phyloP scores from a whole-genome alignment of 35 echinoderm and acorn worm species.

The Ophioderma brevispina region DNA sequence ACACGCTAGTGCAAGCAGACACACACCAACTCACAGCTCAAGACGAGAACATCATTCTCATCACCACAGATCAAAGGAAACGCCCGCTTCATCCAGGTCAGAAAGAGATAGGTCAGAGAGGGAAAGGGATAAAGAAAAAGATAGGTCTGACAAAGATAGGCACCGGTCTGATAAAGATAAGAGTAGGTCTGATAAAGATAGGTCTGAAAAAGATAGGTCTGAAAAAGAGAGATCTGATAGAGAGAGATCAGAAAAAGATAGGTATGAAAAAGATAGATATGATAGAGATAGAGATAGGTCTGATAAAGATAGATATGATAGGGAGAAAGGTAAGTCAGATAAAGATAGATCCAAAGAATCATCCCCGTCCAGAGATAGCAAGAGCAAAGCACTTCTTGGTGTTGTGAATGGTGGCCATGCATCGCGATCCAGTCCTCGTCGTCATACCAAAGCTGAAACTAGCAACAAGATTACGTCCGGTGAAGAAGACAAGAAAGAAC shows the following conservation, averaged over 20 bases:
- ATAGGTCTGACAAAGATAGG: background rate
- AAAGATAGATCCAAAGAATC: background rate
- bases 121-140: background rate
- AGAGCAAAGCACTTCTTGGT: background rate
- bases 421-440: background rate
- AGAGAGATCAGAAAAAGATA: background rate
- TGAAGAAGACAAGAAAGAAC: constrained; percentile 1
- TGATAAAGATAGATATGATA: background rate
- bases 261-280: background rate
- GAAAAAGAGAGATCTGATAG: background rate
- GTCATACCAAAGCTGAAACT: background rate
- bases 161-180: background rate
- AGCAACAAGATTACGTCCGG: background rate
- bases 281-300: background rate
- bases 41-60: background rate
- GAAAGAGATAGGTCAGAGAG: background rate
- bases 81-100: constrained; percentile 24
- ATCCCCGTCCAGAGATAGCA: background rate
- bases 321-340: background rate
- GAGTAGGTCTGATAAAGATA: background rate
- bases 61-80: background rate
- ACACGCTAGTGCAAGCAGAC: background rate
- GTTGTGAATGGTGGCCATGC: background rate
- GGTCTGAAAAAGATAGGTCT: background rate
- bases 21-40: background rate